A percentile compares a stretch with the other conserved stretches of the same genome.
Evolutionary conservation across 1,140 invertebrate genomes (phyloP).

Genomic region (Cyrtorhinus lividipennis): DNA sequence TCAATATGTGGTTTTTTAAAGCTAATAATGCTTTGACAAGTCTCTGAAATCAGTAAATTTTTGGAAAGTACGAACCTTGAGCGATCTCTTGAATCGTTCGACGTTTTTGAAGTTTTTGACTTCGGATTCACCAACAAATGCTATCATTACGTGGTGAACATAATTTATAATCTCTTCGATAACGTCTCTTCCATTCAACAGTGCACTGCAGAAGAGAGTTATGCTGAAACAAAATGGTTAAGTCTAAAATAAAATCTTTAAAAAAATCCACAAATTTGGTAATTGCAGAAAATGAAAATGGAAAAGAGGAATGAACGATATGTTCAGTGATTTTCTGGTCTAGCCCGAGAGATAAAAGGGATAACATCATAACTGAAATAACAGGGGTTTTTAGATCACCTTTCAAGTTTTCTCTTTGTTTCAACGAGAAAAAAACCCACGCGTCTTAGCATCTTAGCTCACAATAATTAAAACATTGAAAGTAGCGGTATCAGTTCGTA

Average conservation of each 20-base stretch:
- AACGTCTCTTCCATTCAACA: conserved; percentile 43
- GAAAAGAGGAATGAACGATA: too few relatives aligned
- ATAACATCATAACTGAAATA: too few relatives aligned
- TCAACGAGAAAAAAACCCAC: too few relatives aligned
- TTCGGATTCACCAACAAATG: conserved; percentile 62
- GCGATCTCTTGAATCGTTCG: conserved; percentile 61
- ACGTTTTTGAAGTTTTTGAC: conserved; percentile 56
- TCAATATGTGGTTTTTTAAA: background rate
- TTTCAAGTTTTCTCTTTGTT: too few relatives aligned
- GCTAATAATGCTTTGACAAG: background rate
- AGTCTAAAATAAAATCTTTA: background rate
- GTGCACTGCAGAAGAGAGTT: conserved; percentile 48
- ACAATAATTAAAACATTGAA: too few relatives aligned
- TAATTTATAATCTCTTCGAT: conserved; percentile 48
- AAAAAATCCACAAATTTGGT: background rate
- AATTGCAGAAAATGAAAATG: too few relatives aligned
- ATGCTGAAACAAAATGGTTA: conserved; percentile 34
- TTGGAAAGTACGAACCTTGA: conserved; percentile 37
- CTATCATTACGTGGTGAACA: conserved; percentile 56
- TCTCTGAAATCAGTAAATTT: too few relatives aligned
- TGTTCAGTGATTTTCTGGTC: too few relatives aligned
- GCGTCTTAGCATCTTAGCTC: too few relatives aligned
- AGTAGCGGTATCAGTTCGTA: too few relatives aligned
- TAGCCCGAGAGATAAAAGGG: too few relatives aligned
- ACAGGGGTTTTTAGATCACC: too few relatives aligned